Evolutionary conservation across 1,140 invertebrate genomes (phyloP).

Genomic region (Microplitis mediator): DNA sequence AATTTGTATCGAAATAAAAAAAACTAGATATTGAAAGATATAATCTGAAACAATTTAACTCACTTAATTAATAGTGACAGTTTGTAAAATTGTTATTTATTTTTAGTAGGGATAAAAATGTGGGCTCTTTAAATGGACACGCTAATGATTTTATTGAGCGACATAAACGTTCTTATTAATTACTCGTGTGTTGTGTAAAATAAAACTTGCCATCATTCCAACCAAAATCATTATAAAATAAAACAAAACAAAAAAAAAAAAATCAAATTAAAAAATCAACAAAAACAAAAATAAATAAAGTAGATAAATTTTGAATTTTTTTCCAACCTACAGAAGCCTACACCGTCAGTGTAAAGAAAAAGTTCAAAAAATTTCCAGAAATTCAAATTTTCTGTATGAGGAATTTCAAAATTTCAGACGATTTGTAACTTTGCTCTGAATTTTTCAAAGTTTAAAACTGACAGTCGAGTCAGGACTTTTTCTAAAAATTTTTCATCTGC

Average conservation of each 20-base stretch:
- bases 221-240: conserved; percentile 44
- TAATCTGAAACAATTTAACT: too few relatives aligned
- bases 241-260: conserved; percentile 33
- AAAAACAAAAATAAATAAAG: not conserved
- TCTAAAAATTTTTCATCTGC: too few relatives aligned
- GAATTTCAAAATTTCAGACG: too few relatives aligned
- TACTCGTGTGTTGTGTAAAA: conserved; percentile 46
- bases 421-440: too few relatives aligned
- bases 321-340: not conserved
- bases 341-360: not conserved
- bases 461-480: too few relatives aligned
- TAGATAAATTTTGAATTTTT: not conserved
- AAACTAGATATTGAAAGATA: not conserved
- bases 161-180: conserved; percentile 11
- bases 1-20: not conserved
- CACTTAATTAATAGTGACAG: too few relatives aligned
- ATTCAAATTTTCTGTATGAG: too few relatives aligned
- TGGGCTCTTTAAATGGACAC: not conserved
- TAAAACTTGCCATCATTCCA: conserved; percentile 54
- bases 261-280: conserved; percentile 2
- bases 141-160: conserved; percentile 9
- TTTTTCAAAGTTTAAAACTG: too few relatives aligned
- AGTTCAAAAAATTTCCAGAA: too few relatives aligned
- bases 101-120: not conserved
- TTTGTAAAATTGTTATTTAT: too few relatives aligned